These are phyloP conservation scores for Actinemys pallida DNA, from an alignment of 2,113 vertebrate genomes.

Conservation along the genomic window DNA sequence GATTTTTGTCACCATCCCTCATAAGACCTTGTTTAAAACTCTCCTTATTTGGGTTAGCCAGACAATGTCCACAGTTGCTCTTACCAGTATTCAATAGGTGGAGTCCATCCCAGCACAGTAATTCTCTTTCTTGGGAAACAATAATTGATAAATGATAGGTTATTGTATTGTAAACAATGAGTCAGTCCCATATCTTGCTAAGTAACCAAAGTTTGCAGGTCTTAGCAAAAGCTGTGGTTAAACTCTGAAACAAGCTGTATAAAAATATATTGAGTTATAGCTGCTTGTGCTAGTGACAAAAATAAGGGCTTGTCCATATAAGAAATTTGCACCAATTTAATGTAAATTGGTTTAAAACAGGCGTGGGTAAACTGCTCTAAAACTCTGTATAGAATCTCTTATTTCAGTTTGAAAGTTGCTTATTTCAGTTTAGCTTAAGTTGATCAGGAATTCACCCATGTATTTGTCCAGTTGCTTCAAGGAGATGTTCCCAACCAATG, in stretches of 20 bases:
- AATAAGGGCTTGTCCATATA: background rate
- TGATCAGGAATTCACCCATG: background rate
- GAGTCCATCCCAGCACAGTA: too few relatives aligned
- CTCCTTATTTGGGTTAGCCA: background rate
- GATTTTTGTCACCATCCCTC: background rate
- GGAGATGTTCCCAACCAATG: background rate
- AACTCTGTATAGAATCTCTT: background rate
- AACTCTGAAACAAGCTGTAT: background rate
- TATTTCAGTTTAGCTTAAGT: background rate
- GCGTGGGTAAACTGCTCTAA: background rate
- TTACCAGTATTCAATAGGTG: background rate
- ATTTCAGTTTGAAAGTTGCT: background rate
- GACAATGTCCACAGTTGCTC: background rate
- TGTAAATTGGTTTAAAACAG: background rate
- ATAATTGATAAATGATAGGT: too few relatives aligned
- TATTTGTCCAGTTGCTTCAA: background rate
- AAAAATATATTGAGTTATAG: background rate
- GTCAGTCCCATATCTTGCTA: too few relatives aligned
- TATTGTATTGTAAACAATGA: too few relatives aligned
- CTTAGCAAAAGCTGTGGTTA: background rate
- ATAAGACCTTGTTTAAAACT: background rate
- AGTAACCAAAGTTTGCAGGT: background rate
- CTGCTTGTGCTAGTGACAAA: background rate
- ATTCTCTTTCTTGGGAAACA: too few relatives aligned
- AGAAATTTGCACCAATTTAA: background rate